phyloP scores from a whole-genome alignment of 2,113 vertebrate species.

The Centropus unirufus region DNA sequence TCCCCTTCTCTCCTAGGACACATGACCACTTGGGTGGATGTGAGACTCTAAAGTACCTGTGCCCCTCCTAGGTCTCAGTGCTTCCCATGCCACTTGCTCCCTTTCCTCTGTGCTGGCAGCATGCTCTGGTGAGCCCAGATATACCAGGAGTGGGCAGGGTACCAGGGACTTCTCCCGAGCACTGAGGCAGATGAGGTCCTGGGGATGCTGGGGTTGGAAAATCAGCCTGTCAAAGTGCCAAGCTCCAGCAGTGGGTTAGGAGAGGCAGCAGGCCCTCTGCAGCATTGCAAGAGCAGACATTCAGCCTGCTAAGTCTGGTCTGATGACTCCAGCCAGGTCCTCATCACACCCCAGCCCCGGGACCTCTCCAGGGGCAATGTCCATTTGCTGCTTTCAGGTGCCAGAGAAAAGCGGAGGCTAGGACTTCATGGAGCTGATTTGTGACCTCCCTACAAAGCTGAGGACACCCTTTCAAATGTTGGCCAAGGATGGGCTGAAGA shows the following conservation, averaged over 20 bases:
- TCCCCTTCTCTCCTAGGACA: neutral
- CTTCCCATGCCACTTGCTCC: neutral
- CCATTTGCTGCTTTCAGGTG: neutral
- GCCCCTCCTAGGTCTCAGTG: neutral
- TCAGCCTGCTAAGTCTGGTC: neutral
- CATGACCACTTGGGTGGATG: neutral
- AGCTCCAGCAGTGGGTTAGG: neutral
- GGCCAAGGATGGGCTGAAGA: neutral
- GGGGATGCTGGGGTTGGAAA: neutral
- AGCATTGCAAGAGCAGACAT: neutral
- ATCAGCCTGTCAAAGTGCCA: neutral
- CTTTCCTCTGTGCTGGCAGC: neutral
- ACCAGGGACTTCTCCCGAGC: neutral
- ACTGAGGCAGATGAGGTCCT: neutral
- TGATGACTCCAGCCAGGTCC: neutral
- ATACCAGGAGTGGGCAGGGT: neutral
- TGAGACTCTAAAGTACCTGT: neutral
- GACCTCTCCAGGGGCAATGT: neutral
- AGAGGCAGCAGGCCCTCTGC: neutral
- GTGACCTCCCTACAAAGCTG: neutral
- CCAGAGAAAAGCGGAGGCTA: accelerated
- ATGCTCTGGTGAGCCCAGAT: neutral
- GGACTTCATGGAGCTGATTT: neutral
- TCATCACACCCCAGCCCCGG: accelerated
- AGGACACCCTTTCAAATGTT: neutral